Conservation (phyloP, 2,797 vertebrate species). For the Myripristis murdjan region DNA sequence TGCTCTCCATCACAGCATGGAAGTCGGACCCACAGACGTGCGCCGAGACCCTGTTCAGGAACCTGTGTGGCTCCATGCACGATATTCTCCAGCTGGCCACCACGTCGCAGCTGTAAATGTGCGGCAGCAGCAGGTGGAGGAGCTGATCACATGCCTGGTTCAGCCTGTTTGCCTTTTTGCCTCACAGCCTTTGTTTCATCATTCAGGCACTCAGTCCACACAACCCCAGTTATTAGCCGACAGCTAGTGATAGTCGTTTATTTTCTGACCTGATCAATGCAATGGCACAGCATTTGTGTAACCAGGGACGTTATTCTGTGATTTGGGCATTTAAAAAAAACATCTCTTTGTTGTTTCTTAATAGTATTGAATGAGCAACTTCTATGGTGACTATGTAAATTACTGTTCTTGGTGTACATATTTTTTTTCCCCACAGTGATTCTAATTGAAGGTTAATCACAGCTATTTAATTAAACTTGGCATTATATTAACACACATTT, state of each 20-base stretch:
- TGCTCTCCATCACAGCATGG: slow-evolving; percentile 89
- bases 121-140: not conserved
- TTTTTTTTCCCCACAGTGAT: slow-evolving; percentile 10
- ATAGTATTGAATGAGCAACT: not conserved
- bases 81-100: slow-evolving; percentile 90
- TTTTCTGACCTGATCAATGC: slow-evolving; percentile 86
- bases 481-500: slow-evolving; percentile 23
- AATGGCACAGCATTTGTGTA: slow-evolving; percentile 78
- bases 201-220: slow-evolving; percentile 2
- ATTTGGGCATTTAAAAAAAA: slow-evolving; percentile 7
- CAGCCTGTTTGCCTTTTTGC: not conserved
- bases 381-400: not conserved
- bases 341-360: not conserved
- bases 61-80: slow-evolving; percentile 82
- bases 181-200: not conserved
- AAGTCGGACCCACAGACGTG: slow-evolving; percentile 92
- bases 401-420: not conserved
- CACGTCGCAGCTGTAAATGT: slow-evolving; percentile 86
- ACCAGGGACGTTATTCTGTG: not conserved
- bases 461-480: not conserved
- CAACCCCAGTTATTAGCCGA: not conserved
- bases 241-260: slow-evolving; percentile 46
- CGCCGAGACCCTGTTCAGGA: slow-evolving; percentile 86
- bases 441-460: not conserved
- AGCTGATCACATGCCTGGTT: not conserved